A percentile compares a stretch with the other conserved stretches of the same genome.
Evolutionary conservation across 2,888 invertebrate species (phyloP).

Genomic region (Pandemis corylana): DNA sequence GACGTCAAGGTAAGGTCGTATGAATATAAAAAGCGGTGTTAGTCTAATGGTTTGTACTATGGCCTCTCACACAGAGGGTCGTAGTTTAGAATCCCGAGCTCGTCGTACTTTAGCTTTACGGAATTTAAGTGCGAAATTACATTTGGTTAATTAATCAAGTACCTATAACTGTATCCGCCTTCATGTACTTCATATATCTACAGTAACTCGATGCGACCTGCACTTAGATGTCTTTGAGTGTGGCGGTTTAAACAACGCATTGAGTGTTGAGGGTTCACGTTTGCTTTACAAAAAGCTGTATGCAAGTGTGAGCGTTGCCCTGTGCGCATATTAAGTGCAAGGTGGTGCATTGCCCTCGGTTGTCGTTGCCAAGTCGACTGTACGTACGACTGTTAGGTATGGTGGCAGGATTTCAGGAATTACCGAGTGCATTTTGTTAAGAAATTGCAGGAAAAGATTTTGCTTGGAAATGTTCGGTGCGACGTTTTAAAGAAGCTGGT

Average conservation of each 20-base stretch:
- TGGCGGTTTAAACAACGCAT: neutral
- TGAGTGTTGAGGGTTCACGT: neutral
- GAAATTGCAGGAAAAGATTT: neutral
- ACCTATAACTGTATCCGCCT: too few relatives aligned
- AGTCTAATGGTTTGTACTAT: too few relatives aligned
- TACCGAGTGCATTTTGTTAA: neutral
- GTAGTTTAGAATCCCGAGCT: too few relatives aligned
- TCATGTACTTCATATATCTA: too few relatives aligned
- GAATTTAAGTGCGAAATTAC: too few relatives aligned
- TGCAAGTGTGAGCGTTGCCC: slow-evolving; percentile 53
- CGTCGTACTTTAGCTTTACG: too few relatives aligned
- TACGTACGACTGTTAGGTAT: neutral
- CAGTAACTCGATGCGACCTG: too few relatives aligned
- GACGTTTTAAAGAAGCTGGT: too few relatives aligned
- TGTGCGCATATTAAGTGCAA: slow-evolving; percentile 79
- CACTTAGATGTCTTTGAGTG: neutral
- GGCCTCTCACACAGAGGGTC: too few relatives aligned
- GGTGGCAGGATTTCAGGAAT: slow-evolving; percentile 20
- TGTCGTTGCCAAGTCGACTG: slow-evolving; percentile 58
- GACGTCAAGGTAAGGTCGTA: too few relatives aligned
- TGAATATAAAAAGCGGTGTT: too few relatives aligned
- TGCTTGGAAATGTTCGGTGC: neutral
- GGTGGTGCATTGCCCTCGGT: slow-evolving; percentile 76
- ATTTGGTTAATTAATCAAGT: too few relatives aligned
- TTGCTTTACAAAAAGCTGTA: neutral